Evolutionary conservation across 2,888 invertebrate genomes (phyloP), one percentile per base, ranked within the genome.

Genomic region (Cartodere bifasciata): DNA sequence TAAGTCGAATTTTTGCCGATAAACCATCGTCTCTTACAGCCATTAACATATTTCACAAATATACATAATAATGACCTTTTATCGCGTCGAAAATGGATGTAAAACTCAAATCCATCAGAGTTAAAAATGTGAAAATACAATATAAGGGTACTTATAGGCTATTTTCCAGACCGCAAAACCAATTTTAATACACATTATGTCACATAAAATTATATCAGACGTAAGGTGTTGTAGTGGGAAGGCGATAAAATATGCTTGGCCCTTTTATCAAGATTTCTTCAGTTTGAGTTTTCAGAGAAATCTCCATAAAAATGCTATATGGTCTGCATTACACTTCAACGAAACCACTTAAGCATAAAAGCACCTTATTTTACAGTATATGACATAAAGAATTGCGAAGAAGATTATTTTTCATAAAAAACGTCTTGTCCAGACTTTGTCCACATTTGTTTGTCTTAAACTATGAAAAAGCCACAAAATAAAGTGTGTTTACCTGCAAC

Each of bases 101-200:
- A n/a, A n/a, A n/a, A n/a, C n/a, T 41, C 42, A 40, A 49, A 51
- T 53, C 50, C 50, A 53, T 53, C 51, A 52, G 44, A 47, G 47
- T 50, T 50, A 49, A 48, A n/a, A 51, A 50, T 41, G 48, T 49
- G 50, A 47, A 45, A 51, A 53, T 50, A 53, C 52, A 54, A 53
- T 54, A 52, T 53, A 51, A 46, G 38, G 49, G 49, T 47, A 53
- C 52, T 55, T 57, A 58, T 56, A 53, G 60, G 55, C 59, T 56
- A 61, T 61, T 61, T 60, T 60, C 59, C 60, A 52, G 55, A 48
- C 53, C 54, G 57, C 54, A 56, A 55, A 54, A 52, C 56, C 59
- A 57, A 58, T 60, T 58, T 59, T 60, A 60, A 60, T 60, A 58
- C 55, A 53, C 56, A 58, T 55, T 57, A 55, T 57, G 58, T 58